Conservation (phyloP, 92 coral and sea anemone genomes). For the Paragorgia papillata region DNA sequence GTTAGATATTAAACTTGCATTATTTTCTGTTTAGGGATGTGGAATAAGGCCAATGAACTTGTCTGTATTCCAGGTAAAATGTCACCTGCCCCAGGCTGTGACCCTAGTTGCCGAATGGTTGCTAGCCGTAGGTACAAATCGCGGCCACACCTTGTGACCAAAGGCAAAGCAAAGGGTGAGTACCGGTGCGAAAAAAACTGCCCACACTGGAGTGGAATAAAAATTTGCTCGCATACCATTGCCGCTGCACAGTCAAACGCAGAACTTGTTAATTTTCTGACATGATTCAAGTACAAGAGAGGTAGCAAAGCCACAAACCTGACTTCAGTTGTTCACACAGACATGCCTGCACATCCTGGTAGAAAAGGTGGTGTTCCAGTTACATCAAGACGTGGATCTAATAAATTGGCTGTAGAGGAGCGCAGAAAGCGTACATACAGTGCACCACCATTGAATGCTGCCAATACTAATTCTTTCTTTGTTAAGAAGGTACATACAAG, state of each 20-base stretch:
- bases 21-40: constrained; percentile 27
- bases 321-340: constrained; percentile 38
- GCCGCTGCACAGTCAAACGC: constrained; percentile 50
- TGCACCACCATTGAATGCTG: background rate
- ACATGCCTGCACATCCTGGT: constrained; percentile 59
- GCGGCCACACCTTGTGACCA: constrained; percentile 46
- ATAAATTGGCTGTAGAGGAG: constrained; percentile 28
- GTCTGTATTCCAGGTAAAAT: constrained; percentile 33
- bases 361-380: constrained; percentile 47
- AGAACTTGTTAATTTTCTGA: constrained; percentile 30
- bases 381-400: constrained; percentile 18
- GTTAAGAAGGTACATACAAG: constrained; percentile 19
- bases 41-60: constrained; percentile 41
- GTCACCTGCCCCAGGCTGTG: constrained; percentile 46
- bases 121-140: constrained; percentile 38
- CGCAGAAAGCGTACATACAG: constrained; percentile 30
- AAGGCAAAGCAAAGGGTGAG: constrained; percentile 49
- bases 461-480: constrained; percentile 7
- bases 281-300: constrained; percentile 22
- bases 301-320: constrained; percentile 21
- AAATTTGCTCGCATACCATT: constrained; percentile 50
- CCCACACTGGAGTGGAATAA: constrained; percentile 47
- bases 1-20: too few relatives aligned
- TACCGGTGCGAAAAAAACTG: constrained; percentile 45
- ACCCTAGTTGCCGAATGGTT: constrained; percentile 42